Evolutionary conservation across 2,888 invertebrate genomes (phyloP), one percentile per base, ranked within the genome.

Genomic region (Drosophila mayaguana): DNA sequence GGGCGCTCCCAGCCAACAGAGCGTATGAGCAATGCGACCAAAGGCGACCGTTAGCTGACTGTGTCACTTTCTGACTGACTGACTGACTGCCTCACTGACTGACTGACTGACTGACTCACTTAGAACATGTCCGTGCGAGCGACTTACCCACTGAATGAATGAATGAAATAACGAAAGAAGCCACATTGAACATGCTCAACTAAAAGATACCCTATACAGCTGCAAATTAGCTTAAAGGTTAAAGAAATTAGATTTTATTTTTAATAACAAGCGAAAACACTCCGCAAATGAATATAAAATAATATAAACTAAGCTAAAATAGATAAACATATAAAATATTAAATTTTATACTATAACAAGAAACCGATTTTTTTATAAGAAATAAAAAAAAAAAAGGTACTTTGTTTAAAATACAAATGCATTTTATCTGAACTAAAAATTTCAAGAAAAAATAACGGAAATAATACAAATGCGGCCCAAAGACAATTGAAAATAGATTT

Each of bases 21-120:
- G 75, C 87, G 90, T 83, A 83, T 90, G 77, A 88, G 89, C 80
- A 88, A 81, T 71, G 89, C 87, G 68, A 72, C 55, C 63, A 73
- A 73, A 74, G 70, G 68, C 60, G 43, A 66, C 36, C 67, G 14
- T 18, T 40, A 56, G 60, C 65, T 65, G 75, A 81, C 69, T 80
- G 64, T 54, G 40, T 48, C 56, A 76, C 69, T 43, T 22, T 43
- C 56, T 59, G 22, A 34, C 51, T 65, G 78, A 45, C 38, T 53
- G 22, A 9, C 51, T 67, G 70, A 12, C 69, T 69, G 78, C 62
- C 61, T 70, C 64, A 66, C 67, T 64, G 56, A 69, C 75, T 65
- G 65, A 1, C 69, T 69, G 78, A 65, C 61, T 70, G 63, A 70
- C 66, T 64, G 59, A 69, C 80, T 67, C 75, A 78, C 64, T 71